Evolutionary conservation across 2,888 invertebrate species (phyloP).

Genomic region (Eueremaeus valkanovi): DNA sequence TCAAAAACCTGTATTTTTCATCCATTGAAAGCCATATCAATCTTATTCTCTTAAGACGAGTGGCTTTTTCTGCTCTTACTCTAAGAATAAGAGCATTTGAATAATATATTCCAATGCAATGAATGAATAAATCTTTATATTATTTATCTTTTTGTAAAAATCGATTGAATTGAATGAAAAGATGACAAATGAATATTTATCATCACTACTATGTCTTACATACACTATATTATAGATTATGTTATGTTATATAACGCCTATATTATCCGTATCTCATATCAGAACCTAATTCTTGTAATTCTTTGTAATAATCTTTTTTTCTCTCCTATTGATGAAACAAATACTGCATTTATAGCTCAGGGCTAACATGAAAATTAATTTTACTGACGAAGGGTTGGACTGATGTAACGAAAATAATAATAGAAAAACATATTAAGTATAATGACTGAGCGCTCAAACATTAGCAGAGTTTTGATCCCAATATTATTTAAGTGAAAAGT

Average conservation of each 20-base stretch:
- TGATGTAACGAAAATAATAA: neutral
- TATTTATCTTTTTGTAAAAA: neutral
- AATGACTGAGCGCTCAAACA: neutral
- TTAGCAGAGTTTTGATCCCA: too few relatives aligned
- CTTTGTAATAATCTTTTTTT: neutral
- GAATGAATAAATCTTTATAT: conserved; percentile 11
- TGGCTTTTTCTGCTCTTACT: neutral
- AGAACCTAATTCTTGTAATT: neutral
- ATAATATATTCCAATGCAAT: neutral
- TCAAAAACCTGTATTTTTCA: neutral
- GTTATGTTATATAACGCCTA: too few relatives aligned
- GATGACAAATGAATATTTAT: neutral
- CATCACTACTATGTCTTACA: neutral
- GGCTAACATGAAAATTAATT: neutral
- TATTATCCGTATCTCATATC: neutral
- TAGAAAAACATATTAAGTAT: neutral
- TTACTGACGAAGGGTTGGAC: neutral
- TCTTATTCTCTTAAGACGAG: neutral
- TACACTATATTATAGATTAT: too few relatives aligned
- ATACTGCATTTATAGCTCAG: neutral
- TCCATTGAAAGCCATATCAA: neutral
- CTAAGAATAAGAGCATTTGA: neutral
- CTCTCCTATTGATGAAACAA: too few relatives aligned
- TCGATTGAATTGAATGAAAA: neutral
- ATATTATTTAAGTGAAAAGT: neutral